Base-by-base conservation (phyloP, 1,140 invertebrate genomes). In the Penaeus vannamei region DNA sequence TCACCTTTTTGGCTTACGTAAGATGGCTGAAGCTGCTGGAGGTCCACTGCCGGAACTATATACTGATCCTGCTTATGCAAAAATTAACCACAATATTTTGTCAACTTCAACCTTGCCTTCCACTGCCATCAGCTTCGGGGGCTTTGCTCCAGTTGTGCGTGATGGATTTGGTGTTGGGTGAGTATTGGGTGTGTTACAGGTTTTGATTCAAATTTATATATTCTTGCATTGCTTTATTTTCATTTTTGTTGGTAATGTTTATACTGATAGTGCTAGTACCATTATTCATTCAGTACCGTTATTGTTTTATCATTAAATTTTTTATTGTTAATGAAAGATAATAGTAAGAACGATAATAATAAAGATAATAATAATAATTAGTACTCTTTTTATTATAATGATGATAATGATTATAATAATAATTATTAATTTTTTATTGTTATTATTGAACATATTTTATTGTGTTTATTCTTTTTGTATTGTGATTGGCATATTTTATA, bases 21-120 rank as follows among this genome's bases (percentile, higher is more conserved):
- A 95, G 86, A 91, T 94, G 29, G 96, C 96, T 0, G 94, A 97
- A 92, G 94, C 95, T 86, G 94, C 94, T n/a, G 93, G 93, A 32
- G 92, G 94, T 29, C 62, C 91, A 42, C 91, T 94, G 42, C 96
- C 96, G 8, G 94, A 94, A 14, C 93, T 99, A 80, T 99, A 96
- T 93, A 93, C 94, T 85, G 97, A 98, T 92, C 95, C 95, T 82
- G 96, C 96, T 62, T 99, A 98, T 93, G 93, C 94, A 53, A 94
- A 93, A 90, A 95, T 99, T 72, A 98, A 98, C 94, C 95, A 98
- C 91, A 98, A 97, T 92, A 96, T 98, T 88, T 93, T 99, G n/a
- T 99, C 98, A 69, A 99, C 98, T 0, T 99, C 98, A 32, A 99
- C 98, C 10, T 93, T 99, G 23, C 96, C 96, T 3, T 97, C 97